These are phyloP conservation scores for Coryphaenoides rupestris DNA, from an alignment of 2,113 vertebrate species.

Conservation along the genomic window DNA sequence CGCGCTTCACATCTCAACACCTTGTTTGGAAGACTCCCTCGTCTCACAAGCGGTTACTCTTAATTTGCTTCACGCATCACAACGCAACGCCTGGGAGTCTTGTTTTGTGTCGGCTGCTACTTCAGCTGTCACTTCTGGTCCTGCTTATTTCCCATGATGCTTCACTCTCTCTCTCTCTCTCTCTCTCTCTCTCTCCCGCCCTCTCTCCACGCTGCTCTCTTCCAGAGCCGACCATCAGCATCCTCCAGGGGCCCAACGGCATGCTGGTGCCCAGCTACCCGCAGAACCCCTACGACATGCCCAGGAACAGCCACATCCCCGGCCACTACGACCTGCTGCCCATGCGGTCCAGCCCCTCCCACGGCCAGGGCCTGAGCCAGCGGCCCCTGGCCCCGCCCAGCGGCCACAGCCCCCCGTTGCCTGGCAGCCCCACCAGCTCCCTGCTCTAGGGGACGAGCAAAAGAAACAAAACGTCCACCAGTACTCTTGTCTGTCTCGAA, in stretches of 20 bases:
- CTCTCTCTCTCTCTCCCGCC: constrained; percentile 4
- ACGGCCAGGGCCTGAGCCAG: constrained; percentile 80
- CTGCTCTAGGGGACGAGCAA: constrained; percentile 44
- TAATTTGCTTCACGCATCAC: too few species aligned
- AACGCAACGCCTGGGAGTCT: too few species aligned
- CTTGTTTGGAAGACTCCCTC: too few species aligned
- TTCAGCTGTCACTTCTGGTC: too few species aligned
- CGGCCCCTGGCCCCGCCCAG: constrained; percentile 19
- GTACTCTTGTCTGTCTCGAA: not conserved
- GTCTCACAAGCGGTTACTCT: too few species aligned
- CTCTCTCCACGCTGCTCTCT: constrained; percentile 27
- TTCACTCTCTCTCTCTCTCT: not conserved
- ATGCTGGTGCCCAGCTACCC: constrained; percentile 73
- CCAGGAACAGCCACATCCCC: constrained; percentile 90
- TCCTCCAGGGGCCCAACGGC: constrained; percentile 72
- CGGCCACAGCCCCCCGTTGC: constrained; percentile 65
- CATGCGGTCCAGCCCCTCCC: constrained; percentile 75
- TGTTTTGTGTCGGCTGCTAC: too few species aligned
- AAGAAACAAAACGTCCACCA: not conserved
- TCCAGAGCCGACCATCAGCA: constrained; percentile 85
- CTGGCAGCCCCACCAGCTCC: constrained; percentile 75
- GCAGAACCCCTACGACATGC: constrained; percentile 87
- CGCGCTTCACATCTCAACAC: too few species aligned
- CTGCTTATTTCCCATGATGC: not conserved
- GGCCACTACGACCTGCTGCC: constrained; percentile 92